phyloP scores from a whole-genome alignment of 1,140 invertebrate species.

The Aphaenogaster rudis region DNA sequence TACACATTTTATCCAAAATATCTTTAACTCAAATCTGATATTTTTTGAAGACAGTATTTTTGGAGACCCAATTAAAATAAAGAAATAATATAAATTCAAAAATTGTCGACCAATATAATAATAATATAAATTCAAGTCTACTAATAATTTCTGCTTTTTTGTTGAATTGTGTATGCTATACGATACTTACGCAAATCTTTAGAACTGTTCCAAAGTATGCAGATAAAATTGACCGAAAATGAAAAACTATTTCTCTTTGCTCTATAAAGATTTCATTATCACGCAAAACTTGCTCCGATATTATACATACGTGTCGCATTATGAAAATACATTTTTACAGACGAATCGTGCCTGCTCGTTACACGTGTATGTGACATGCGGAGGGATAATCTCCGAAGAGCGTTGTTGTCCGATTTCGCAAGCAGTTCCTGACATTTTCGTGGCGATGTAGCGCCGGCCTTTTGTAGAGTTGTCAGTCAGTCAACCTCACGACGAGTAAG shows the following conservation, averaged over 20 bases:
- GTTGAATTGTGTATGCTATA: background rate
- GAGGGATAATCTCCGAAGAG: slow-evolving; percentile 56
- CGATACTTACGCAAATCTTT: background rate
- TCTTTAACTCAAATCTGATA: background rate
- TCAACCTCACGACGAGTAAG: slow-evolving; percentile 59
- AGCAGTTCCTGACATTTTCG: slow-evolving; percentile 82
- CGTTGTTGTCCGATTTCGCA: slow-evolving; percentile 76
- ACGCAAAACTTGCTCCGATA: background rate
- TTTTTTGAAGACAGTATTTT: background rate
- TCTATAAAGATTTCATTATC: background rate
- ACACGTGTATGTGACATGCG: slow-evolving; percentile 20
- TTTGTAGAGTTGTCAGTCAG: slow-evolving; percentile 77
- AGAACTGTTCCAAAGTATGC: background rate
- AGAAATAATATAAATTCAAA: background rate
- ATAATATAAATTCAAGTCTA: background rate
- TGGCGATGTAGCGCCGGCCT: slow-evolving; percentile 75
- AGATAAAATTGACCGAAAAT: background rate
- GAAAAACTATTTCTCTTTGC: background rate
- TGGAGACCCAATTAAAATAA: background rate
- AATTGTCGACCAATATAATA: background rate
- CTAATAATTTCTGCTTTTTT: background rate
- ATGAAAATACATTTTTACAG: slow-evolving; percentile 13
- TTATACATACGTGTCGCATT: background rate
- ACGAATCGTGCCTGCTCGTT: background rate
- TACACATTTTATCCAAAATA: background rate